These are phyloP conservation scores for Amblyteles armatorius DNA, from an alignment of 2,888 invertebrate genomes.

Conservation along the genomic window DNA sequence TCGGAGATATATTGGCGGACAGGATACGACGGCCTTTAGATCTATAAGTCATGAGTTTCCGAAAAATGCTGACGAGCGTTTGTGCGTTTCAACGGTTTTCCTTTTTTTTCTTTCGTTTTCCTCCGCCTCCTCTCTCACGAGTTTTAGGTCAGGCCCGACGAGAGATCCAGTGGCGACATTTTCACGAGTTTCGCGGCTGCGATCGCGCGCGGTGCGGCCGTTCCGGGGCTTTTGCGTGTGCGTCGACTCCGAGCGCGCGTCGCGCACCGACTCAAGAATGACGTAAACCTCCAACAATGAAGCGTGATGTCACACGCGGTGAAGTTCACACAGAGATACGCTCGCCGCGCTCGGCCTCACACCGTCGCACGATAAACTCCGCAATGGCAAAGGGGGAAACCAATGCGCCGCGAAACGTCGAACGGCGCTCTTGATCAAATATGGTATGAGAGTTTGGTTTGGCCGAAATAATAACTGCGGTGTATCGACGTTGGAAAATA, in stretches of 20 bases:
- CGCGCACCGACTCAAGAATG: conserved; percentile 79
- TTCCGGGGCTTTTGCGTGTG: conserved; percentile 67
- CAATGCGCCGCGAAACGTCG: conserved; percentile 71
- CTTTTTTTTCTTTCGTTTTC: background rate
- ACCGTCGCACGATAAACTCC: conserved; percentile 24
- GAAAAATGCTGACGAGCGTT: no score
- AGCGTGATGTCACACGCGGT: conserved; percentile 83
- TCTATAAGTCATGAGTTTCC: background rate
- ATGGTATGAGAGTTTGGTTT: conserved; percentile 74
- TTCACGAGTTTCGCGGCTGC: conserved; percentile 73
- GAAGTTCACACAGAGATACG: conserved; percentile 72
- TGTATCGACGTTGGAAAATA: conserved; percentile 12
- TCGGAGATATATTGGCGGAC: background rate
- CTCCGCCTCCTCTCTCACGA: background rate
- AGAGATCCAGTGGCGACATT: conserved; percentile 65
- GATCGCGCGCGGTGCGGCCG: conserved; percentile 36
- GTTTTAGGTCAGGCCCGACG: conserved; percentile 46
- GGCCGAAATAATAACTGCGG: conserved; percentile 57
- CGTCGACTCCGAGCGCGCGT: conserved; percentile 66
- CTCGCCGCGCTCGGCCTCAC: conserved; percentile 42
- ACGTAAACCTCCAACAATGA: conserved; percentile 85
- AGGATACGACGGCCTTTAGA: background rate
- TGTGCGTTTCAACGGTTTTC: background rate
- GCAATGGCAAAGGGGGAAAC: conserved; percentile 55
- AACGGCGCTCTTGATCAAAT: conserved; percentile 76